Base-by-base conservation (phyloP, 2,113 vertebrate genomes). In the Ictidomys tridecemlineatus region DNA sequence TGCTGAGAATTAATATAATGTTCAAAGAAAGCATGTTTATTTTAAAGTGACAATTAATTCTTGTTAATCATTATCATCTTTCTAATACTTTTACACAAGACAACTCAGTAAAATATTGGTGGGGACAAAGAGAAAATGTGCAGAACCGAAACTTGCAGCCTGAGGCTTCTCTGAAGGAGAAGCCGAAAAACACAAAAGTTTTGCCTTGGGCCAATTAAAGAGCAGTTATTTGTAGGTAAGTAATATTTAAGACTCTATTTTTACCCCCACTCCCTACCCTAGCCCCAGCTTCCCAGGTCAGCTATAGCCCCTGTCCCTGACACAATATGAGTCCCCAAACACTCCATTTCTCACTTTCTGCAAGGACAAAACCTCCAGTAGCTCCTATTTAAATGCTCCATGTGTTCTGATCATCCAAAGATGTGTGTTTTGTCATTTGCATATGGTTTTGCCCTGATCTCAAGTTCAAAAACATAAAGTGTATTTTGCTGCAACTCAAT, bases 391-490 rank as follows among this genome's bases (percentile, higher is more conserved):
- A 85, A 79, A 88, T 61, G 39, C 28, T 51, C 12, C 26, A 18
- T 2, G 0, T 56, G 14, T 67, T 80, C 74, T 73, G 61, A 87
- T 88, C 85, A 56, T 76, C 51, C 42, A 63, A 80, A 39, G 39
- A 82, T 79, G 17, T 86, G 32, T 79, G 11, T 22, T 95, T 39
- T 86, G 11, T 93, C 56, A 92, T 97, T 95, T 86, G 67, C 76
- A 84, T 88, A 16, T 69, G 88, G 3, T 65, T 80, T 73, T 74
- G 17, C 53, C 65, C 53, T 82, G 72, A 87, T 48, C 56, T 78
- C 76, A 39, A 93, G n/a, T 61, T 89, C 37, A 96, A 97, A 98
- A 95, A 61, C 67, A 42, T 56, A 76, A 89, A 80, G 92, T 48
- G 24, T 85, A 53, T 97, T 92, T 77, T 82, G 48, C 32, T 0